These are phyloP conservation scores for Drosophila imparisetae DNA, from an alignment of 2,888 invertebrate genomes.

Conservation along the genomic window DNA sequence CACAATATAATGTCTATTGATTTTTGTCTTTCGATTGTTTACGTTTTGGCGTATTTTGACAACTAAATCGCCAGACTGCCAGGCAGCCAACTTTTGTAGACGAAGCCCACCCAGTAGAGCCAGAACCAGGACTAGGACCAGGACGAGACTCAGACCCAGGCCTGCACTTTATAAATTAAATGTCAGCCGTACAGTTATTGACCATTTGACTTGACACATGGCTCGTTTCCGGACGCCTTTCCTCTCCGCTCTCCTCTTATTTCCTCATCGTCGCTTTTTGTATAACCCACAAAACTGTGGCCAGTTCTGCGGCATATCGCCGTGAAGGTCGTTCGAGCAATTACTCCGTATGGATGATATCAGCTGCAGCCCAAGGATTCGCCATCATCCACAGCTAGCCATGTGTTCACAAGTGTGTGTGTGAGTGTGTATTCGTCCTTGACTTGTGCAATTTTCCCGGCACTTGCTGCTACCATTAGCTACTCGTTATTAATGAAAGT, in stretches of 20 bases:
- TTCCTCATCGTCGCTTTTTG: slow-evolving; percentile 32
- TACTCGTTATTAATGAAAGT: slow-evolving; percentile 4
- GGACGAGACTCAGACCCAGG: slow-evolving; percentile 4
- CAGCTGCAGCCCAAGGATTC: slow-evolving; percentile 49
- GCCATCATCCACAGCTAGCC: slow-evolving; percentile 28
- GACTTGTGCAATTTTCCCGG: slow-evolving; percentile 65
- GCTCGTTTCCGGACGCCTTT: slow-evolving; percentile 55
- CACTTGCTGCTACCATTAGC: slow-evolving; percentile 18
- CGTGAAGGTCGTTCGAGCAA: slow-evolving; percentile 70
- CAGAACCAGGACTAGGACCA: slow-evolving; percentile 11
- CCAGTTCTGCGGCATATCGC: slow-evolving; percentile 64
- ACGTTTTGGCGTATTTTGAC: slow-evolving; percentile 76
- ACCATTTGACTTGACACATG: slow-evolving; percentile 62
- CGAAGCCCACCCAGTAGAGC: slow-evolving; percentile 43
- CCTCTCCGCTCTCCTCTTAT: slow-evolving; percentile 7
- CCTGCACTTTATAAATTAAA: slow-evolving; percentile 71
- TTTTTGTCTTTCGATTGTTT: slow-evolving; percentile 61
- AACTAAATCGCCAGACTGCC: slow-evolving; percentile 70
- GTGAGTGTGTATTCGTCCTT: slow-evolving; percentile 53
- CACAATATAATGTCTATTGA: slow-evolving; percentile 51
- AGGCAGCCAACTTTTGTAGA: slow-evolving; percentile 46
- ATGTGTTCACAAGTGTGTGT: background rate
- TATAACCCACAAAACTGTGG: slow-evolving; percentile 70
- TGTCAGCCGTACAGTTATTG: slow-evolving; percentile 62
- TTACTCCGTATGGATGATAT: slow-evolving; percentile 55